Evolutionary conservation across 2,797 vertebrate genomes (phyloP).

Genomic region (Danio jaintianensis): DNA sequence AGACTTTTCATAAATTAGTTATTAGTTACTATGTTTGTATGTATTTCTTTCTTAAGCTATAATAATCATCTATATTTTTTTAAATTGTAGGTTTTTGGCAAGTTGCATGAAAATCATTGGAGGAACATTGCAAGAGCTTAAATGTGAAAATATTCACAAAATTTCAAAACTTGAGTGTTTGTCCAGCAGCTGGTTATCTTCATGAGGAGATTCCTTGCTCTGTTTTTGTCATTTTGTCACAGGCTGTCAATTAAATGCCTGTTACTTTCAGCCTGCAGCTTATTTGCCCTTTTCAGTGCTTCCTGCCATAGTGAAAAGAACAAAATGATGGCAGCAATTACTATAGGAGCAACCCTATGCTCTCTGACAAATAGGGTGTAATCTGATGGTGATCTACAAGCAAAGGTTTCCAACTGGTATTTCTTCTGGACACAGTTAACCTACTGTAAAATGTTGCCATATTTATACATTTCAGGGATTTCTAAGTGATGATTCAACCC

Average conservation of each 20-base stretch:
- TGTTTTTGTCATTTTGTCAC: constrained; percentile 28
- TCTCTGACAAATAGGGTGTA: neutral
- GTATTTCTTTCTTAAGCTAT: too few relatives aligned
- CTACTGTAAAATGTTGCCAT: neutral
- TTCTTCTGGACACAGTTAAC: neutral
- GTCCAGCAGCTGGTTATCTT: neutral
- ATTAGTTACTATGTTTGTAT: too few relatives aligned
- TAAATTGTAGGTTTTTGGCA: too few relatives aligned
- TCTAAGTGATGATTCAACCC: too few relatives aligned
- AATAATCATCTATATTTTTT: too few relatives aligned
- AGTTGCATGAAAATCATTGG: too few relatives aligned
- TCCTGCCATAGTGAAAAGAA: neutral
- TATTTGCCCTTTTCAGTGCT: constrained; percentile 12
- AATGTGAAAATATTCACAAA: too few relatives aligned
- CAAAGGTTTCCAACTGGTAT: neutral
- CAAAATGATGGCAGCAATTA: neutral
- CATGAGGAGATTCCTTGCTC: constrained; percentile 22
- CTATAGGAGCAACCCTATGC: neutral
- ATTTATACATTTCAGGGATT: neutral
- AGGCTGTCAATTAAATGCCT: constrained; percentile 24
- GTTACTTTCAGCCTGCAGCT: neutral
- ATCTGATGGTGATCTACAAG: neutral
- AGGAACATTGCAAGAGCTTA: too few relatives aligned
- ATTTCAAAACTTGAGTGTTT: neutral
- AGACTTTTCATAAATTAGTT: too few relatives aligned